A percentile compares a stretch with the other conserved stretches of the same genome.
Conservation (phyloP, 2,113 vertebrate genomes). For the Orcinus orca region DNA sequence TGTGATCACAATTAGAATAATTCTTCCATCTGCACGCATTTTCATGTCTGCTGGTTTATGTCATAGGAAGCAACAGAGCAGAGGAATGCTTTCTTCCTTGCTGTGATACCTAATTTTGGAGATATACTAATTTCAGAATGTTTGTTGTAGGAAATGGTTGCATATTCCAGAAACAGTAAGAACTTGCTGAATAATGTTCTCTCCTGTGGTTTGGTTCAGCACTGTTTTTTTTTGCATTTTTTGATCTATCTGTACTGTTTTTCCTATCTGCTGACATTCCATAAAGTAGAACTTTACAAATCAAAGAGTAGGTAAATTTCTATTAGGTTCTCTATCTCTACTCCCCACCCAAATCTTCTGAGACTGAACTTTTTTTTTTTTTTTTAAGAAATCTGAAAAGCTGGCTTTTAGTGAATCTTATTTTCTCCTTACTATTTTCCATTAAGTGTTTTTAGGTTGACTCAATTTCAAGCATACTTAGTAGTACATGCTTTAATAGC, state of each 20-base stretch:
- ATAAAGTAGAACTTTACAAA: constrained; percentile 19
- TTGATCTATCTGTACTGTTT: constrained; percentile 23
- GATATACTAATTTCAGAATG: constrained; percentile 20
- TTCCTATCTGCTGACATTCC: not conserved
- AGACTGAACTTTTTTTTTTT: not conserved
- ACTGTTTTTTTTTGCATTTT: constrained; percentile 35
- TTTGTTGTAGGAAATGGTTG: constrained; percentile 22
- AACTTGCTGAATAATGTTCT: not conserved
- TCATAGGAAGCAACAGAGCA: not conserved
- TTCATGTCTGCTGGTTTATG: constrained; percentile 15
- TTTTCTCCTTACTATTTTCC: not conserved
- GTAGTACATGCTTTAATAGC: not conserved
- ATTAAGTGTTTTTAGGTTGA: not conserved
- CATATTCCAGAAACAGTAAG: not conserved
- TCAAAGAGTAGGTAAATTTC: not conserved
- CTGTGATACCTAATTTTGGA: constrained; percentile 41
- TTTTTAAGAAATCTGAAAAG: not conserved
- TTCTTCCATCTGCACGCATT: constrained; percentile 18
- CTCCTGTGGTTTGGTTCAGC: not conserved
- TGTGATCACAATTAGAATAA: not conserved
- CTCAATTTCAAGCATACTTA: not conserved
- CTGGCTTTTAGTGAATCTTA: not conserved
- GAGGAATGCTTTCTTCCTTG: constrained; percentile 22
- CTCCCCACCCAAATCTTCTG: not conserved
- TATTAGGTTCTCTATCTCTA: not conserved